Evolutionary conservation across 1,140 invertebrate species (phyloP).

Genomic region (Cyclargus thomasi): DNA sequence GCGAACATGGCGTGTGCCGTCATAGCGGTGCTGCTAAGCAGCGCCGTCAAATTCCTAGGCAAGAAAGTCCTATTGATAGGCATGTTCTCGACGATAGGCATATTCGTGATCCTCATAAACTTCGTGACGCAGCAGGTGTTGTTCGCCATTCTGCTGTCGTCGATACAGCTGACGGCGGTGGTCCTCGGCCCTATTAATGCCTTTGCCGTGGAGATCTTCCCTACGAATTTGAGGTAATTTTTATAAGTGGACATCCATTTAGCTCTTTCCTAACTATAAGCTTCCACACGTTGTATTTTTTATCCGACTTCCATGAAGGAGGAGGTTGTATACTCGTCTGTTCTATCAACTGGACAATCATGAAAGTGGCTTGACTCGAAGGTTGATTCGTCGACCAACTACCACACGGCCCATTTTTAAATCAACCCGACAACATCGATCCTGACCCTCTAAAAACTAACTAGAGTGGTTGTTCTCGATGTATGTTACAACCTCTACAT

Average conservation of each 20-base stretch:
- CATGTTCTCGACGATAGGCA: slow-evolving; percentile 40
- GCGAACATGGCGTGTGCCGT: slow-evolving; percentile 43
- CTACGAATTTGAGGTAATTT: slow-evolving; percentile 58
- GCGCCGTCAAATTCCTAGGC: slow-evolving; percentile 47
- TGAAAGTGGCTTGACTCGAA: too few species aligned
- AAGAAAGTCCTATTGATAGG: slow-evolving; percentile 54
- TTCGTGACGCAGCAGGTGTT: slow-evolving; percentile 46
- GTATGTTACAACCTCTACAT: too few species aligned
- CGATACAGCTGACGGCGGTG: slow-evolving; percentile 44
- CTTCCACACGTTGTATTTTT: too few species aligned
- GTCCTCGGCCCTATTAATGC: slow-evolving; percentile 58
- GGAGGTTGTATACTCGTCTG: too few species aligned
- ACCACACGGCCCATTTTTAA: too few species aligned
- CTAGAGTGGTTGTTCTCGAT: too few species aligned
- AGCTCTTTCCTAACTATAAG: too few species aligned
- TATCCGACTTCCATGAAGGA: too few species aligned
- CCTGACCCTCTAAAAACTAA: too few species aligned
- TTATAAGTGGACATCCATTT: not conserved
- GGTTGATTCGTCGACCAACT: too few species aligned
- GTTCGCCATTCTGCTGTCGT: slow-evolving; percentile 54
- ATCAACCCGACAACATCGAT: too few species aligned
- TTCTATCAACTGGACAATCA: too few species aligned
- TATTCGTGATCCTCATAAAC: slow-evolving; percentile 50
- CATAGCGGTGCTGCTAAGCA: slow-evolving; percentile 45
- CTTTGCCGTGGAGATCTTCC: slow-evolving; percentile 59